Percentiles rank a stretch among this genome's conserved stretches.
These are phyloP conservation scores for Parnassius glacialis DNA, from an alignment of 2,888 invertebrate genomes.

Conservation along the genomic window DNA sequence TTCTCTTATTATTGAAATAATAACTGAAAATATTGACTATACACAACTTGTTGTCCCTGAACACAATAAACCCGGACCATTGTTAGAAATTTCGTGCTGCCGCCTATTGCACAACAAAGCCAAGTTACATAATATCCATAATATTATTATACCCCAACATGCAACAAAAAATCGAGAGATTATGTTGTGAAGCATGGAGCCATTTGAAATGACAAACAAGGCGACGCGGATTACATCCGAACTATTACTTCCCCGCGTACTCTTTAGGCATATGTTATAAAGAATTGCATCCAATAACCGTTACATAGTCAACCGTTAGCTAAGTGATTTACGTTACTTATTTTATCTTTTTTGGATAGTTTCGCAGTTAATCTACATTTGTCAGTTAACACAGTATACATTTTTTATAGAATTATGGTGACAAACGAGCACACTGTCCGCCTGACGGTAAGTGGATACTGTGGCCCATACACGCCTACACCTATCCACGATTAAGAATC, in stretches of 20 bases:
- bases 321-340: slow-evolving; percentile 43
- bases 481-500: too few relatives aligned
- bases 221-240: slow-evolving; percentile 54
- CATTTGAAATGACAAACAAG: slow-evolving; percentile 62
- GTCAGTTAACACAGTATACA: too few relatives aligned
- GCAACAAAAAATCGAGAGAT: slow-evolving; percentile 52
- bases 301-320: slow-evolving; percentile 40
- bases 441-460: too few relatives aligned
- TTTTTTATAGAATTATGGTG: too few relatives aligned
- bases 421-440: too few relatives aligned
- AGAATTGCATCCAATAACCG: slow-evolving; percentile 47
- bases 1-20: slow-evolving; percentile 26
- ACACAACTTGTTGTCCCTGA: slow-evolving; percentile 68
- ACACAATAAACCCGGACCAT: slow-evolving; percentile 55
- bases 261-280: slow-evolving; percentile 42
- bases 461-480: too few relatives aligned
- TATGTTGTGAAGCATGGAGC: slow-evolving; percentile 49
- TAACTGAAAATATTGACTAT: slow-evolving; percentile 53
- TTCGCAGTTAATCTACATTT: neutral
- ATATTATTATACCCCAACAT: slow-evolving; percentile 54
- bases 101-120: slow-evolving; percentile 56
- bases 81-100: slow-evolving; percentile 51
- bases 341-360: slow-evolving; percentile 2
- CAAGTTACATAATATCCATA: slow-evolving; percentile 62
- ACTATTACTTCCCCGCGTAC: slow-evolving; percentile 44